Evolutionary conservation across 2,113 vertebrate species (phyloP).

Genomic region (Helogale parvula): DNA sequence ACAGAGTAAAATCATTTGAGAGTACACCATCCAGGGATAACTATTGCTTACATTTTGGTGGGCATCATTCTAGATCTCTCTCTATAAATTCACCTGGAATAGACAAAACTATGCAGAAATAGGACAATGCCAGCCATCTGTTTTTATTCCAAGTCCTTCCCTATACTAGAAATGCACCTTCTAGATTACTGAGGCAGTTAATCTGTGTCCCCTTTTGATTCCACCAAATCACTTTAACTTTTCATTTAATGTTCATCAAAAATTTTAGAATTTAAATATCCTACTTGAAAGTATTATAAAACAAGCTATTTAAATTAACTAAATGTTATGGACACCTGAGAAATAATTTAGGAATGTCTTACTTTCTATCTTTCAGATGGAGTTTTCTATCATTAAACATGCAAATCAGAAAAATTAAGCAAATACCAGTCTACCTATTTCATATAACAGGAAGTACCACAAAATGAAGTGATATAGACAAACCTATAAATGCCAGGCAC

Average conservation of each 20-base stretch:
- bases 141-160: slow-evolving; percentile 38
- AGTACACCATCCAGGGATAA: not conserved
- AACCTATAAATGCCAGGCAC: slow-evolving; percentile 64
- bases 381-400: slow-evolving; percentile 16
- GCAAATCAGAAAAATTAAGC: slow-evolving; percentile 29
- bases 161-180: slow-evolving; percentile 32
- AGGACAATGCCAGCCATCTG: not conserved
- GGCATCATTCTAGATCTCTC: not conserved
- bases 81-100: not conserved
- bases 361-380: not conserved
- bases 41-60: not conserved
- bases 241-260: slow-evolving; percentile 43
- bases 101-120: not conserved
- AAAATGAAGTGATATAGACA: slow-evolving; percentile 61
- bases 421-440: slow-evolving; percentile 33
- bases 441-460: slow-evolving; percentile 27
- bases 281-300: slow-evolving; percentile 20
- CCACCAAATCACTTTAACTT: slow-evolving; percentile 40
- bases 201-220: not conserved
- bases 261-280: slow-evolving; percentile 42
- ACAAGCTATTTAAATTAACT: slow-evolving; percentile 49
- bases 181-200: slow-evolving; percentile 7
- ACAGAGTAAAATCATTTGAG: not conserved
- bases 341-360: not conserved
- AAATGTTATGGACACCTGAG: slow-evolving; percentile 26